A percentile compares a stretch with the other conserved stretches of the same genome.
These are phyloP conservation scores for Acanthurus lineatus DNA, from an alignment of 2,797 vertebrate genomes.

Conservation along the genomic window DNA sequence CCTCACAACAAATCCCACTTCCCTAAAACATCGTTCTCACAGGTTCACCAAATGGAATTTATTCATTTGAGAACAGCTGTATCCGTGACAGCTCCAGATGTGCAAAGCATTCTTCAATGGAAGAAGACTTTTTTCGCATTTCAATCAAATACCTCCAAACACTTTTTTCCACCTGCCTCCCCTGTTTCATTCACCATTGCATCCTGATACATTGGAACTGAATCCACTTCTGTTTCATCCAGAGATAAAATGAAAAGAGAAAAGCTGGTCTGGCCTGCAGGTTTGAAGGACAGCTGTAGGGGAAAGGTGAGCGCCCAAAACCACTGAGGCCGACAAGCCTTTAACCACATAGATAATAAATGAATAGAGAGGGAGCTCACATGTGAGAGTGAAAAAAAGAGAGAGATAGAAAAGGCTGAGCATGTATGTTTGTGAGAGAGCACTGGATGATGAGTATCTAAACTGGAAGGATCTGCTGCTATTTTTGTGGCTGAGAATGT, in stretches of 20 bases:
- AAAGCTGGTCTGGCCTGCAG: conserved; percentile 9
- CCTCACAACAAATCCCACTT: too few relatives aligned
- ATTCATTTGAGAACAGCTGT: too few relatives aligned
- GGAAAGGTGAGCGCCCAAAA: conserved; percentile 40
- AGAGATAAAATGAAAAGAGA: background rate
- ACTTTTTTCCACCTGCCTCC: too few relatives aligned
- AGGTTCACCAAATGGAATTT: too few relatives aligned
- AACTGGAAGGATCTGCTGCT: background rate
- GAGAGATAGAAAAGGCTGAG: background rate
- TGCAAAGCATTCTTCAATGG: too few relatives aligned
- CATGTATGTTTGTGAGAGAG: background rate
- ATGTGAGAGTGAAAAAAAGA: conserved; percentile 14
- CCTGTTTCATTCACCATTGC: too few relatives aligned
- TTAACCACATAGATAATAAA: conserved; percentile 50
- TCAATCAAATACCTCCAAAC: too few relatives aligned
- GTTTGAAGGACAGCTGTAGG: conserved; percentile 46
- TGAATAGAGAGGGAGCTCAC: conserved; percentile 35
- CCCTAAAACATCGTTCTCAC: too few relatives aligned
- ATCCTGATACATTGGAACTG: too few relatives aligned
- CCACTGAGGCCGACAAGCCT: conserved; percentile 48
- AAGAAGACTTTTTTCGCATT: too few relatives aligned
- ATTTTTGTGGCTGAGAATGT: background rate
- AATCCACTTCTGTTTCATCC: too few relatives aligned
- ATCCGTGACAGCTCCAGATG: too few relatives aligned
- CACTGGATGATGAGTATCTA: background rate